Base-by-base conservation (phyloP, 1,140 invertebrate species). In the Brachionus calyciflorus region DNA sequence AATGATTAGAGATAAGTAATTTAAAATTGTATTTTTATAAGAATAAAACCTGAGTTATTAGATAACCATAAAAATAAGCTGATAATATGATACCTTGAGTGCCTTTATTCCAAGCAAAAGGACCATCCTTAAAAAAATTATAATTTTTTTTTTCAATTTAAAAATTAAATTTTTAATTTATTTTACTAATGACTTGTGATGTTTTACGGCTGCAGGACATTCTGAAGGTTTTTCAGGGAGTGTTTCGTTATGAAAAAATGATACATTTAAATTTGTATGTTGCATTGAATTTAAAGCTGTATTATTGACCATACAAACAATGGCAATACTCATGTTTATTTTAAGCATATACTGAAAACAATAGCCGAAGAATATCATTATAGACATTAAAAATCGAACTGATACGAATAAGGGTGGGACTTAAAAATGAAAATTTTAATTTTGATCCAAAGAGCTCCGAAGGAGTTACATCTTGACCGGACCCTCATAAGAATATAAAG, bases 271-370 rank as follows among this genome's bases (percentile, higher is more conserved):
- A 40, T 55, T 73, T 30, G 33, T 41, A 24, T 51, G 33, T 21
- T 30, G 33, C 19, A 51, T 24, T n/a, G 33, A 21, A 40, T 10
- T 30, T 17, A 70, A 53, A 10, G 80, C 80, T 17, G 79, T 81
- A 40, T 83, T 80, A 78, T 84, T 85, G 37, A 87, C 86, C 92
- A 94, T 94, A 77, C 90, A 91, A 10, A 93, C 91, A 65, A 95
- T 92, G 77, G 91, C 91, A 51, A 94, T 91, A 73, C 91, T 93
- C 14, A 94, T 87, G 85, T 94, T 94, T 2, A 94, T 91, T 37
- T 92, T 87, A 9, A 93, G 84, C 83, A 92, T 91, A 86, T 93
- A 94, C 82, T 81, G 69, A 53, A 76, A 78, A n/a, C 80, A 37
- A 37, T 78, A 79, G 1, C 81, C 82, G 10, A 83, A 51, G 30